Base-by-base conservation (phyloP, 2,888 invertebrate genomes). In the Nymphalis c-album region DNA sequence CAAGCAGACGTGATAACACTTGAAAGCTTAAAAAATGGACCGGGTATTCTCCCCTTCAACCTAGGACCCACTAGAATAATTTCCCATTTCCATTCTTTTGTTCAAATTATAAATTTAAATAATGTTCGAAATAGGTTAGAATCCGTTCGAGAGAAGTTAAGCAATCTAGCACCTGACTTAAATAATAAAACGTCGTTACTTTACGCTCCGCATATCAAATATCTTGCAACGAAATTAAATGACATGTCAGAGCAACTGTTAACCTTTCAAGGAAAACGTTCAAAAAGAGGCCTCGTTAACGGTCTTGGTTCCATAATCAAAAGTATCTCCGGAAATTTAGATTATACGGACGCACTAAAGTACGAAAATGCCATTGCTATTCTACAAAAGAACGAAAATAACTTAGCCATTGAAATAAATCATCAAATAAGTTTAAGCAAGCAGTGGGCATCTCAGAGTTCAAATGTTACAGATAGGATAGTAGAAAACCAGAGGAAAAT, bases 391-490 rank as follows among this genome's bases (percentile, higher is more conserved):
- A 63, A 64, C 51, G 62, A 70, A 67, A 20, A 53, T 46, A 64
- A 61, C 40, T 47, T 67, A 47, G 50, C 31, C 60, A 20, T 22
- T 16, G 57, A 64, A 59, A 45, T 67, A 20, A 70, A 67, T 47
- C 61, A 67, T 16, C 67, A 67, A n/a, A 31, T 69, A 10, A 69
- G 58, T 40, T 57, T 69, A 61, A 66, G 35, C 18, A 66, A 66
- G 57, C 31, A 68, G 48, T 50, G 50, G 64, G 22, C 22, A 22
- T 22, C 22, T 22, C 22, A 22, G 22, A 22, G 22, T 22, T 22
- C 22, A 22, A 22, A 22, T 22, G 22, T 22, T 22, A 22, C 22
- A 22, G 22, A 22, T 22, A 22, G 22, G 22, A 22, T 22, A 22
- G 22, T 22, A 22, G 22, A 22, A 22, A 22, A 22, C 22, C 2